A percentile compares a stretch with the other conserved stretches of the same genome.
These are phyloP conservation scores for Arizona elegans DNA, from an alignment of 2,113 vertebrate genomes.

Conservation along the genomic window DNA sequence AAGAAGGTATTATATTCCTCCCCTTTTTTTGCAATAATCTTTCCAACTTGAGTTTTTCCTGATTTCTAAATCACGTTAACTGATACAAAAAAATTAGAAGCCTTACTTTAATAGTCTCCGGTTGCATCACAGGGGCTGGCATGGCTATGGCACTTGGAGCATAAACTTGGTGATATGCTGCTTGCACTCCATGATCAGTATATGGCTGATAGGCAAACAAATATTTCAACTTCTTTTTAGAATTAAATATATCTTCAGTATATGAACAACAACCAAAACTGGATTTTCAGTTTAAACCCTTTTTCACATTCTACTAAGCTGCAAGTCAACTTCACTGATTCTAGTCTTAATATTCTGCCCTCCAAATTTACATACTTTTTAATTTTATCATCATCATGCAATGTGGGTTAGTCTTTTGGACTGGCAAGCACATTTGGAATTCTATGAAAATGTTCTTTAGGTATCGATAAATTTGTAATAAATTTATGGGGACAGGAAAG, in stretches of 20 bases:
- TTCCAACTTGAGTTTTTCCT: background rate
- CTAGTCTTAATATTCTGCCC: background rate
- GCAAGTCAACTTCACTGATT: background rate
- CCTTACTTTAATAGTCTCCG: conserved; percentile 57
- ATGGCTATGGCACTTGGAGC: conserved; percentile 67
- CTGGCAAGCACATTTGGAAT: background rate
- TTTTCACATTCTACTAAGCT: background rate
- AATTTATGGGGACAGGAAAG: background rate
- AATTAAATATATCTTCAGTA: background rate
- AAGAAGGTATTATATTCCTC: background rate
- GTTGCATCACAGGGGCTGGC: conserved; percentile 71
- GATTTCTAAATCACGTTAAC: background rate
- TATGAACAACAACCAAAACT: background rate
- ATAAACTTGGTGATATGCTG: conserved; percentile 66
- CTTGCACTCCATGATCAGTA: conserved; percentile 71
- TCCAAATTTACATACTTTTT: background rate
- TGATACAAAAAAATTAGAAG: background rate
- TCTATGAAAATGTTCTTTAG: background rate
- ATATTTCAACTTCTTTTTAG: background rate
- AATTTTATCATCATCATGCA: background rate
- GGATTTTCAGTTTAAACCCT: background rate
- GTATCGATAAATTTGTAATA: background rate
- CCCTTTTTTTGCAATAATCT: background rate
- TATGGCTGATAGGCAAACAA: conserved; percentile 60
- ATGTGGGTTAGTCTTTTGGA: background rate